These are phyloP conservation scores for Dicerorhinus sumatrensis DNA, from an alignment of 2,113 vertebrate species.

Conservation along the genomic window DNA sequence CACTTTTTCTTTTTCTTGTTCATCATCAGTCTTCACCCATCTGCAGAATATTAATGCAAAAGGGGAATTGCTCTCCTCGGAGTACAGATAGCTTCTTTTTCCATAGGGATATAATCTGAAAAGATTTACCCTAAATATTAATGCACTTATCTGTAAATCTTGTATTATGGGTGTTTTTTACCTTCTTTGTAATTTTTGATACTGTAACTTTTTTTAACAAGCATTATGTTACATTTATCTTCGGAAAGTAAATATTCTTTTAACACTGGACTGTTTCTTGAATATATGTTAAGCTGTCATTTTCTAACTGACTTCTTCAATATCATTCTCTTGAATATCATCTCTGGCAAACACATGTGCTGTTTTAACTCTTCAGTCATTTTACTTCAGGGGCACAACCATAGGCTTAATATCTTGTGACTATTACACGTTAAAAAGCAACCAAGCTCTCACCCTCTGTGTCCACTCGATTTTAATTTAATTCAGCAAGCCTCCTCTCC, in stretches of 20 bases:
- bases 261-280: background rate
- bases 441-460: background rate
- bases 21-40: background rate
- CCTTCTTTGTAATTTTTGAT: background rate
- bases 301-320: background rate
- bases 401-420: background rate
- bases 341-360: background rate
- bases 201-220: background rate
- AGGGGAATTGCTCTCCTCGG: background rate
- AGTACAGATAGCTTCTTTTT: background rate
- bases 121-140: background rate
- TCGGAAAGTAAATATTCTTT: background rate
- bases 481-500: background rate
- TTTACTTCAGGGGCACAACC: background rate
- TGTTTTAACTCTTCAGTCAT: background rate
- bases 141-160: background rate
- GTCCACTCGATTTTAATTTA: conserved; percentile 3
- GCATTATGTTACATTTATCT: background rate
- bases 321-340: background rate
- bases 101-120: background rate
- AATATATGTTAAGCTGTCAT: background rate
- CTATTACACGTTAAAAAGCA: background rate
- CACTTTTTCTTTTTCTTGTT: background rate
- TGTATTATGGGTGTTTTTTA: background rate
- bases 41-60: background rate